A percentile compares a stretch with the other conserved stretches of the same genome.
Evolutionary conservation across 2,113 vertebrate genomes (phyloP).

Genomic region (Zosterops borbonicus): DNA sequence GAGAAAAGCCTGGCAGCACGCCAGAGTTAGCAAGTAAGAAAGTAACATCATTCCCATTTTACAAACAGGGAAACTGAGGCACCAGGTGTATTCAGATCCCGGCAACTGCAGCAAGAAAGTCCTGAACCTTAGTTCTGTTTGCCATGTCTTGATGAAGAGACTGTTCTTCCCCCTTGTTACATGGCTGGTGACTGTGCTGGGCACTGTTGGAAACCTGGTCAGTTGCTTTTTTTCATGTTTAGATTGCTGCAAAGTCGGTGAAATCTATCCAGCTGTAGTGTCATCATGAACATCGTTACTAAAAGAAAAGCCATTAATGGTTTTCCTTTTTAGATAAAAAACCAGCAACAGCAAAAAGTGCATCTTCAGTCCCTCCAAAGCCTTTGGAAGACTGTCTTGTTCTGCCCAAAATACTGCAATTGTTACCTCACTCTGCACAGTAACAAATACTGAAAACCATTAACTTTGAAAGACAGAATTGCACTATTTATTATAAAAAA

Average conservation of each 20-base stretch:
- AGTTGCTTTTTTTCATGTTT: not conserved
- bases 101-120: not conserved
- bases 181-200: not conserved
- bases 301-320: not conserved
- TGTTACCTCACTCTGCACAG: not conserved
- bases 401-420: not conserved
- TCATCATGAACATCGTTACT: not conserved
- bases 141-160: not conserved
- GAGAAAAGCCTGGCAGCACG: not conserved
- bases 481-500: not conserved
- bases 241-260: not conserved
- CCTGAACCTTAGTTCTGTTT: not conserved
- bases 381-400: not conserved
- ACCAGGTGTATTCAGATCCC: not conserved
- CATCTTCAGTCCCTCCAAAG: not conserved
- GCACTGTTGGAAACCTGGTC: not conserved
- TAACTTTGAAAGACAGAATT: not conserved
- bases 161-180: not conserved
- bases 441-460: not conserved
- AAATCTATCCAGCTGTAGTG: not conserved
- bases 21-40: not conserved
- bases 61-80: slow-evolving; percentile 25
- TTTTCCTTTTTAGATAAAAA: not conserved
- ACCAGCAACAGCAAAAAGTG: not conserved
- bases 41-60: not conserved